A percentile compares a stretch with the other conserved stretches of the same genome.
Conservation (phyloP, 1,140 invertebrate species). For the Diachasma alloeum region DNA sequence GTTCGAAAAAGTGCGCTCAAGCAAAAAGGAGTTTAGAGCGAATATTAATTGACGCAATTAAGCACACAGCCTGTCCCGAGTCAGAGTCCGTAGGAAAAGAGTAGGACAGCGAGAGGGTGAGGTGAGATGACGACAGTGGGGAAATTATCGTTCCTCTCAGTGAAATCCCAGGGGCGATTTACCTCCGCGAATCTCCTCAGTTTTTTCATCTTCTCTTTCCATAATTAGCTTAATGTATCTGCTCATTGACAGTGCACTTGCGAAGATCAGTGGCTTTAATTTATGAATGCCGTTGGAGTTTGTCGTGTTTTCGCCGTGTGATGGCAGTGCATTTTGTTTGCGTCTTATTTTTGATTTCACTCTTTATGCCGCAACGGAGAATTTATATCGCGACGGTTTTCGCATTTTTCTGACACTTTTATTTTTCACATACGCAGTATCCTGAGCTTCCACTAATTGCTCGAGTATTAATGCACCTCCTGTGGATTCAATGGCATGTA, state of each 20-base stretch:
- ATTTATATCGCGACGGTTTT: background rate
- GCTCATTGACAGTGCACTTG: slow-evolving; percentile 11
- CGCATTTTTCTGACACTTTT: background rate
- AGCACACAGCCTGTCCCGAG: slow-evolving; percentile 37
- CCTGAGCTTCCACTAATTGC: slow-evolving; percentile 26
- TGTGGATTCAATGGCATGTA: slow-evolving; percentile 37
- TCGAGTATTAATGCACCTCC: slow-evolving; percentile 22
- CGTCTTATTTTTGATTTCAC: background rate
- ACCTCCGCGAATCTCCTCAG: background rate
- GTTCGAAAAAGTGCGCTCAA: slow-evolving; percentile 3
- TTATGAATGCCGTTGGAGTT: background rate
- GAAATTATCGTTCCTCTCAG: slow-evolving; percentile 28
- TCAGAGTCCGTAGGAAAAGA: slow-evolving; percentile 10
- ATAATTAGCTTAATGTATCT: slow-evolving; percentile 41
- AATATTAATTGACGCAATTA: slow-evolving; percentile 53
- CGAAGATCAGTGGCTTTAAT: background rate
- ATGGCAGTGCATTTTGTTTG: background rate
- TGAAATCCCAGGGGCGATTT: slow-evolving; percentile 23
- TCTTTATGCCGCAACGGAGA: background rate
- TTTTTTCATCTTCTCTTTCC: slow-evolving; percentile 19
- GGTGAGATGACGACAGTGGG: slow-evolving; percentile 28
- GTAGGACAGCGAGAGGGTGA: slow-evolving; percentile 30
- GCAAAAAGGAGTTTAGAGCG: slow-evolving; percentile 31
- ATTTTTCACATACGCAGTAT: background rate
- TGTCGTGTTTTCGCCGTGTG: background rate